Evolutionary conservation across 2,113 vertebrate species (phyloP), one percentile per base, ranked within the genome.

Genomic region (Lamprologus sp.): DNA sequence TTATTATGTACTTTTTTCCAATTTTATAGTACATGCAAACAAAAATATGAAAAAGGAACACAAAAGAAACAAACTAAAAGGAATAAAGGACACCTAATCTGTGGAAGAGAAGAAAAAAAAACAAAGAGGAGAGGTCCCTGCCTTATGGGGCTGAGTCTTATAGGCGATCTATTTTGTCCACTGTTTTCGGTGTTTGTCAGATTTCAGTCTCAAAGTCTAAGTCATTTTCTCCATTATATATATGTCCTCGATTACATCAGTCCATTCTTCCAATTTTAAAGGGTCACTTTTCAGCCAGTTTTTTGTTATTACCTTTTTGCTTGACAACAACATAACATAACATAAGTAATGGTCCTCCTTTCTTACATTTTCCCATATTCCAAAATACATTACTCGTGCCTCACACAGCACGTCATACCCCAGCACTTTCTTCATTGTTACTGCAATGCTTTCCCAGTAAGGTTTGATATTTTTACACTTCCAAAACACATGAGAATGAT

Each of bases 151-250:
- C 19, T 53, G 49, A 10, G 49, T 53, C 49, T n/a, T 53, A n/a
- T 10, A 53, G 19, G 49, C 9, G n/a, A 10, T 53, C 49, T 0
- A 53, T 53, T 53, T 53, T n/a, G 19, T n/a, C 49, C 49, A 53
- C 49, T 51, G 2, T 51, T 51, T 51, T 51, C 3, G 0, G 49
- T 51, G 49, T 51, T 51, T 51, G 49, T n/a, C 49, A 51, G 49
- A 53, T 51, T 51, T 10, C 49, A 51, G 49, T 10, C 49, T n/a
- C 49, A 51, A 51, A 51, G 9, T 10, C 1, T 51, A 1, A 0
- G 19, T 51, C 49, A 51, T 51, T 51, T 51, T 51, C 49, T 51
- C 49, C 49, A 51, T 49, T 49, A 49, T 49, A 45, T 45, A 45
- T 4, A 49, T 17, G 40, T 42, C 40, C 40, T 9, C 17, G 17